Evolutionary conservation across 2,888 invertebrate species (phyloP), one percentile per base, ranked within the genome.

Genomic region (Hirtodrosophila histrioides): DNA sequence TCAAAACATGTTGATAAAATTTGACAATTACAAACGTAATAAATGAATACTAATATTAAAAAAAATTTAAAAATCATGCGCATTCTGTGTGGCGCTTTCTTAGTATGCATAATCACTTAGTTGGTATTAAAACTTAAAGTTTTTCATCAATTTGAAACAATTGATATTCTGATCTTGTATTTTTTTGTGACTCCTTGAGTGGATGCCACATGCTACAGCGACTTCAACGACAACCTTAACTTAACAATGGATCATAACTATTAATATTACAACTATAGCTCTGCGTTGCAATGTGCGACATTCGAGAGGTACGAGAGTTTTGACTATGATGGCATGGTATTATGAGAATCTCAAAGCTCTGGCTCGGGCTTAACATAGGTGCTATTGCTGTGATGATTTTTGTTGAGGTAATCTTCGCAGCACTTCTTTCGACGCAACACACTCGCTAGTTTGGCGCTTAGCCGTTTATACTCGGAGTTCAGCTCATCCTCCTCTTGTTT

Each of bases 11-110:
- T 46, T 33, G 45, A 50, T 55, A 69, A 74, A 76, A 53, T 79
- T 67, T 76, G 40, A 50, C 24, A 69, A 58, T 58, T 66, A 50
- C 76, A 72, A 82, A 80, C 83, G 57, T 79, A 80, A 82, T 80
- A 78, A 41, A 58, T 37, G 62, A 57, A 49, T 45, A 46, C 39
- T 54, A 60, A 58, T 36, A n/a, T n/a, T n/a, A 67, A 37, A 55
- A 67, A 66, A 64, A 45, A 37, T 43, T 37, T 45, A 23, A 36
- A 48, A 64, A 45, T 39, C 31, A 8, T 31, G 36, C 65, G 48
- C 55, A n/a, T 31, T 39, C 9, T 29, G 39, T 49, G 8, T 11
- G 41, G 55, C 67, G 54, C 53, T 7, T 12, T 29, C 23, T 43
- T 43, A 44, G 49, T 63, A 77, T 65, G 77, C 78, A 84, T 70